Evolutionary conservation across 2,888 invertebrate species (phyloP).

Genomic region (Oscheius sp.): DNA sequence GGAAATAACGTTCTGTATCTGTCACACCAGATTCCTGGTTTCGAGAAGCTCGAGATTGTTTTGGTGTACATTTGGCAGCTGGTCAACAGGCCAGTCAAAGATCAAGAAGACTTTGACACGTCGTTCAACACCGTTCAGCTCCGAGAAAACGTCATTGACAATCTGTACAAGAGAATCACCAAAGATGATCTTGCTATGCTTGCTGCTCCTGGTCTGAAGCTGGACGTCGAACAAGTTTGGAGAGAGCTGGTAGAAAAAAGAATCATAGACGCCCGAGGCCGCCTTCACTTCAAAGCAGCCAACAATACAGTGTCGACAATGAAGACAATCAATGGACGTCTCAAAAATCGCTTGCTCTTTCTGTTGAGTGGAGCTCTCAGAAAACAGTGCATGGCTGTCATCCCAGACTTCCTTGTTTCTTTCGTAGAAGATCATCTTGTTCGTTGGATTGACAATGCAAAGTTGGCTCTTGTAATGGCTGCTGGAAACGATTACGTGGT

Average conservation of each 20-base stretch:
- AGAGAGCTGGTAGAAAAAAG: constrained; percentile 5
- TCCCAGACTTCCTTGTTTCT: not conserved
- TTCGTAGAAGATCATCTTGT: constrained; percentile 15
- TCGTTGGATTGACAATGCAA: constrained; percentile 20
- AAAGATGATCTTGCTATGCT: constrained; percentile 18
- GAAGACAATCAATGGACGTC: not conserved
- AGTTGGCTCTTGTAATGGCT: constrained; percentile 5
- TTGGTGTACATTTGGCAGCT: constrained; percentile 73
- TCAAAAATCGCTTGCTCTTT: not conserved
- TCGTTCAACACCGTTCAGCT: constrained; percentile 1
- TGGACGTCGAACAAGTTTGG: constrained; percentile 14
- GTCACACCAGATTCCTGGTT: constrained; percentile 72
- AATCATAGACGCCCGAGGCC: constrained; percentile 15
- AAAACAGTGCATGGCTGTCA: not conserved
- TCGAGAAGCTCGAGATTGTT: constrained; percentile 73
- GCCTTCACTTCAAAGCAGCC: not conserved
- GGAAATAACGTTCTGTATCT: constrained; percentile 74
- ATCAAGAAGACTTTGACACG: constrained; percentile 43
- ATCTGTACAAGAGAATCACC: constrained; percentile 22
- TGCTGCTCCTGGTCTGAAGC: not conserved
- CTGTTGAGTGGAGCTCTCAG: constrained; percentile 12
- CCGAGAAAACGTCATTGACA: constrained; percentile 3
- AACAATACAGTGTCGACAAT: too few species aligned
- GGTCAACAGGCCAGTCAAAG: constrained; percentile 53
- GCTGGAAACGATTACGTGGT: constrained; percentile 41